Base-by-base conservation (phyloP, 2,888 invertebrate genomes). In the Nomada ruficornis region DNA sequence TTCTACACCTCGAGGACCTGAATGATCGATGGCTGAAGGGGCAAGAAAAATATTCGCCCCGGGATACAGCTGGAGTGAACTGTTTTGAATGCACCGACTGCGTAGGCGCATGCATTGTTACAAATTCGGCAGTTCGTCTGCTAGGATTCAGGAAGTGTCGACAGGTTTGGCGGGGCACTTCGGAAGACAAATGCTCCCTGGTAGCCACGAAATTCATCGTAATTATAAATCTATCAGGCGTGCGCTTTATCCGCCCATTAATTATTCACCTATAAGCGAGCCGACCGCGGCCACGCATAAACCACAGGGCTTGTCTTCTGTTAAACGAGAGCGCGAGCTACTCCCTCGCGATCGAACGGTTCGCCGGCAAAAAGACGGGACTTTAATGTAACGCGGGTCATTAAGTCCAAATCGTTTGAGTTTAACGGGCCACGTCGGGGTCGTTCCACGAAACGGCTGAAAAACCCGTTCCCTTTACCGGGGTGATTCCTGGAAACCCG, bases 371-470 rank as follows among this genome's bases (percentile, higher is more conserved):
- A 85, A 77, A 82, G 79, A 71, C 70, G 64, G 65, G 23, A 65
- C 67, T 70, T 84, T 84, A 80, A 78, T 65, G 85, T 81, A 81
- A 72, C 77, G 83, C 79, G 83, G 79, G 54, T 79, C 86, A 85
- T 86, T 86, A 85, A 85, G 76, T 83, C 60, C 76, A 76, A 83
- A 86, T 86, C 86, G 86, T 85, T 83, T 73, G 77, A 83, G 86
- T 86, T 86, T 84, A 86, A 85, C 86, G 84, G 84, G 65, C 80
- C 86, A 79, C 78, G 65, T 86, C 85, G 82, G 77, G 85, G 80
- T 85, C 84, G 83, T 86, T 86, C 85, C 82, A 74, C 76, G 86
- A 86, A 86, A 75, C 79, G 54, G 26, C 55, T 64, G 70, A 71
- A 70, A 67, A 73, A 55, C 64, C 29, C 44, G 60, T 26, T 71